Percentiles rank a stretch among this genome's conserved stretches.
Conservation (phyloP, 2,888 invertebrate species). For the Encarsia formosa region DNA sequence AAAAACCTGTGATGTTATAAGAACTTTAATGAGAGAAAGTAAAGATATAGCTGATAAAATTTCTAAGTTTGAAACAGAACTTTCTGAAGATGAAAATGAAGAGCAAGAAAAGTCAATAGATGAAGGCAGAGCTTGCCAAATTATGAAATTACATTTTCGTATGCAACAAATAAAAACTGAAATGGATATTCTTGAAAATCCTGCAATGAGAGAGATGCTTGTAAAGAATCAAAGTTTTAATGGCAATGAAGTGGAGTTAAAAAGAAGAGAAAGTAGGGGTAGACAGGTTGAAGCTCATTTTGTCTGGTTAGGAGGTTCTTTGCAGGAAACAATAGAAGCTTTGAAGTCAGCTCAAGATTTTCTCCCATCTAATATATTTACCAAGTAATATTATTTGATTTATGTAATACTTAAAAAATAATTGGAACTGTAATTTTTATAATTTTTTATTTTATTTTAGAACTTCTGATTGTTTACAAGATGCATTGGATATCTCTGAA, state of each 20-base stretch:
- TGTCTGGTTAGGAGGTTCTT: slow-evolving; percentile 50
- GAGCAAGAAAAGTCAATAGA: slow-evolving; percentile 34
- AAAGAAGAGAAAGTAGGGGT: slow-evolving; percentile 34
- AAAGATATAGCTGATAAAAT: slow-evolving; percentile 54
- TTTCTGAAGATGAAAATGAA: slow-evolving; percentile 43
- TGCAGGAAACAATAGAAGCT: slow-evolving; percentile 52
- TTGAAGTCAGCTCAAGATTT: slow-evolving; percentile 49
- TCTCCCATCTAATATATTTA: slow-evolving; percentile 44
- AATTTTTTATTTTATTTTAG: slow-evolving; percentile 32
- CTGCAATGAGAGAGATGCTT: slow-evolving; percentile 55
- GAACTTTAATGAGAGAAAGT: slow-evolving; percentile 56
- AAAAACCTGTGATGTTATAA: slow-evolving; percentile 54
- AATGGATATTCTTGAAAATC: slow-evolving; percentile 60
- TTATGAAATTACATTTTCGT: slow-evolving; percentile 57
- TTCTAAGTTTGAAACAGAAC: slow-evolving; percentile 50
- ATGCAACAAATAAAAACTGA: slow-evolving; percentile 58
- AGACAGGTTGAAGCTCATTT: slow-evolving; percentile 44
- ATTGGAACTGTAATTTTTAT: slow-evolving; percentile 3
- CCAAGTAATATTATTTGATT: slow-evolving; percentile 45
- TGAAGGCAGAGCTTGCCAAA: slow-evolving; percentile 49
- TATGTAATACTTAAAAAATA: background rate
- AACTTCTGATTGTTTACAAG: slow-evolving; percentile 43
- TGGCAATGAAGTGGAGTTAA: slow-evolving; percentile 29
- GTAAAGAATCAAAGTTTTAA: slow-evolving; percentile 37
- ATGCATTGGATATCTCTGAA: slow-evolving; percentile 50